These are phyloP conservation scores for Lophius piscatorius DNA, from an alignment of 2,113 vertebrate genomes.

Conservation along the genomic window DNA sequence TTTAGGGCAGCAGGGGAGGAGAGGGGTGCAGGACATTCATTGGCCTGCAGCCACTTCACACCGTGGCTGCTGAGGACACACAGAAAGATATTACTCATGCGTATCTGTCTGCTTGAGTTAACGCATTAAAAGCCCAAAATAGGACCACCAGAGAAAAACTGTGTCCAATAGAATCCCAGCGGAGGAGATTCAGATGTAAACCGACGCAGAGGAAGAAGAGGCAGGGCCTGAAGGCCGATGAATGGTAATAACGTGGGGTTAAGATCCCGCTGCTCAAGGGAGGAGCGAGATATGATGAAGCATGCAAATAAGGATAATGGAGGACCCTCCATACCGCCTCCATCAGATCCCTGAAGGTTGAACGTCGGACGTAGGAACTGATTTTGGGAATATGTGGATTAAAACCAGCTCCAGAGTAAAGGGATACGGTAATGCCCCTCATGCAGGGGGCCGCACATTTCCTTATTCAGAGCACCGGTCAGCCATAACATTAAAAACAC, in stretches of 20 bases:
- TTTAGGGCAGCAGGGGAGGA: slow-evolving; percentile 40
- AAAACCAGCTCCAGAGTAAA: too few species aligned
- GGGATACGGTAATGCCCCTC: too few species aligned
- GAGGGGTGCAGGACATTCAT: slow-evolving; percentile 23
- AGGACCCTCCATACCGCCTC: too few species aligned
- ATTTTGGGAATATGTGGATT: too few species aligned
- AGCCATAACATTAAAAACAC: too few species aligned
- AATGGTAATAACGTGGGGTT: neutral
- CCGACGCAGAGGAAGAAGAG: neutral
- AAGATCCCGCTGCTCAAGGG: neutral
- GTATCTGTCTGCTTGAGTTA: slow-evolving; percentile 25
- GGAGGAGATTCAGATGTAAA: neutral
- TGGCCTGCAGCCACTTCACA: slow-evolving; percentile 42
- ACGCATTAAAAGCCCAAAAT: slow-evolving; percentile 2
- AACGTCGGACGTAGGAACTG: too few species aligned
- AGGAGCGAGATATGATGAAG: too few species aligned
- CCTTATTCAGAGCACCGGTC: too few species aligned
- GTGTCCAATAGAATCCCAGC: neutral
- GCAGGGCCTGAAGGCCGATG: neutral
- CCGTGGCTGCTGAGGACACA: neutral
- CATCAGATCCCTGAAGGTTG: too few species aligned
- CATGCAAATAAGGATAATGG: too few species aligned
- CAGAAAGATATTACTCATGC: slow-evolving; percentile 30
- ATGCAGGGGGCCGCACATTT: too few species aligned
- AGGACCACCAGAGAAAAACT: neutral